These are phyloP conservation scores for Lutjanus erythropterus DNA, from an alignment of 2,113 vertebrate genomes.

Conservation along the genomic window DNA sequence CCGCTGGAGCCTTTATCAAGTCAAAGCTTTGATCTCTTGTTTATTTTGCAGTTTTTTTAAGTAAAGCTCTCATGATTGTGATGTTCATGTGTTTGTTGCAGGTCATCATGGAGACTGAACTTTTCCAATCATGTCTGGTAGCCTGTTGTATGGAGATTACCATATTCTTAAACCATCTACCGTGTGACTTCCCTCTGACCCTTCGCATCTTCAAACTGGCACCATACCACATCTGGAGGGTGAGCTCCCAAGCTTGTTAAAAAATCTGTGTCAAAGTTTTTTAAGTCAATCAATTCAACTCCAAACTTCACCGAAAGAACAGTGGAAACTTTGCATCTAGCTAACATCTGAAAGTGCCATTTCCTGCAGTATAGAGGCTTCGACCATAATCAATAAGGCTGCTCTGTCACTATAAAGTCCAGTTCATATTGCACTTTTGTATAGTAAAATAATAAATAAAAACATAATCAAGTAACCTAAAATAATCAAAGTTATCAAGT, in stretches of 20 bases:
- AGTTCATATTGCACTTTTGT: too few species aligned
- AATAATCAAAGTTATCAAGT: too few species aligned
- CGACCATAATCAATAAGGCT: too few species aligned
- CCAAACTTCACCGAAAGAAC: too few species aligned
- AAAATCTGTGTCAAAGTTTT: neutral
- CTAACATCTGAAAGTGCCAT: too few species aligned
- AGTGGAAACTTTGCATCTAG: too few species aligned
- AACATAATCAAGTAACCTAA: too few species aligned
- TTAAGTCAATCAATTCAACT: neutral
- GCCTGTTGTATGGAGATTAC: slow-evolving; percentile 90
- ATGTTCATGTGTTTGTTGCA: slow-evolving; percentile 18
- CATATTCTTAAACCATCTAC: slow-evolving; percentile 79
- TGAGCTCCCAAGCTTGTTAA: slow-evolving; percentile 62
- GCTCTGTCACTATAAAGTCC: too few species aligned
- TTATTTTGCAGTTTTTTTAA: neutral
- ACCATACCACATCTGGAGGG: slow-evolving; percentile 91
- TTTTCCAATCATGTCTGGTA: slow-evolving; percentile 88
- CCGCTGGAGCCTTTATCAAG: neutral
- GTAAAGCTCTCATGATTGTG: neutral
- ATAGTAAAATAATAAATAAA: too few species aligned
- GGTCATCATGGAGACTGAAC: slow-evolving; percentile 85
- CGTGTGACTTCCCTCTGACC: slow-evolving; percentile 86
- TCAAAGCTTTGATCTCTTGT: too few species aligned
- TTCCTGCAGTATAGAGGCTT: too few species aligned
- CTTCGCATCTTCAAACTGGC: slow-evolving; percentile 88